Evolutionary conservation across 2,797 vertebrate genomes (phyloP).

Genomic region (Melopsittacus undulatus): DNA sequence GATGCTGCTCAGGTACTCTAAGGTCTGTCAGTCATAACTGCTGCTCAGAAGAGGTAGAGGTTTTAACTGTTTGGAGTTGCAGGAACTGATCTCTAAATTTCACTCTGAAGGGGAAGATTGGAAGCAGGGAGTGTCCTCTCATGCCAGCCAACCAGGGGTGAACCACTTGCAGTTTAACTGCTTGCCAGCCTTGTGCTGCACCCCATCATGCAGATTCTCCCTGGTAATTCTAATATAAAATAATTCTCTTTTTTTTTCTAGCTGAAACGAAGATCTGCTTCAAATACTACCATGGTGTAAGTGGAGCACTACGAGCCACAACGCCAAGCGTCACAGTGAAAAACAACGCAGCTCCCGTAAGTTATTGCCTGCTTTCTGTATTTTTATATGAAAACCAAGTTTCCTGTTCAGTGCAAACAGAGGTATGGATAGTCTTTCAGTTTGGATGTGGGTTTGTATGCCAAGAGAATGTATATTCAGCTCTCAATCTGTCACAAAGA

Average conservation of each 20-base stretch:
- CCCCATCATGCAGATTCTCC: neutral
- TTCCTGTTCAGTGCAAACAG: neutral
- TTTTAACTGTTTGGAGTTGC: neutral
- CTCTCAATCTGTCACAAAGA: neutral
- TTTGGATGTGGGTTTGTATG: neutral
- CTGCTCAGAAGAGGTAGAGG: neutral
- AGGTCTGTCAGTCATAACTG: neutral
- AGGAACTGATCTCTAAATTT: neutral
- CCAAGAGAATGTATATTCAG: neutral
- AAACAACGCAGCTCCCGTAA: conserved; percentile 85
- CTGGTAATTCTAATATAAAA: neutral
- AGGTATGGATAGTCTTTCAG: neutral
- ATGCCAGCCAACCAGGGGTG: neutral
- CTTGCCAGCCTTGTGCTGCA: neutral
- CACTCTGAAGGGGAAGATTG: neutral
- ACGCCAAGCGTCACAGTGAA: conserved; percentile 93
- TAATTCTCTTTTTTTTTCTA: conserved; percentile 70
- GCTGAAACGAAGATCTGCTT: conserved; percentile 98
- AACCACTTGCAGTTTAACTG: neutral
- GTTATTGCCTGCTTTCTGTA: conserved; percentile 59
- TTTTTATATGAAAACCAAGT: neutral
- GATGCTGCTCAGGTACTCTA: neutral
- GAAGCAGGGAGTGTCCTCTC: neutral
- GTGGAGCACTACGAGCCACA: conserved; percentile 90
- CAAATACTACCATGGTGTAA: conserved; percentile 96